A percentile compares a stretch with the other conserved stretches of the same genome.
phyloP scores from a whole-genome alignment of 1,140 invertebrate species.

The Ericerus pela region DNA sequence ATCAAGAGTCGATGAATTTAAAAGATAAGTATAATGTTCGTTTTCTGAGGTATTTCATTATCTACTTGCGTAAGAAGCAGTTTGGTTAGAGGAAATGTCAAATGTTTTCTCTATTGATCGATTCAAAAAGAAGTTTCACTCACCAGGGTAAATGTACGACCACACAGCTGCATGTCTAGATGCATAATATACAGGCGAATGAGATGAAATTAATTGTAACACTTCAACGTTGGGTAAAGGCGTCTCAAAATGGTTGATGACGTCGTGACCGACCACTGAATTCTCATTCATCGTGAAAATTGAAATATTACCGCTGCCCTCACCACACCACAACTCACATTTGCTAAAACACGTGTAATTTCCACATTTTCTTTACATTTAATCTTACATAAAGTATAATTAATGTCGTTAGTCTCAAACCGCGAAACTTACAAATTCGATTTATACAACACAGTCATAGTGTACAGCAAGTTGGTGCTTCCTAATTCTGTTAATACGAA shows the following conservation, averaged over 20 bases:
- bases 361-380: not conserved
- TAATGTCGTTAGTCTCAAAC: not conserved
- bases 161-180: conserved; percentile 41
- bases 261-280: conserved; percentile 42
- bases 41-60: too few relatives aligned
- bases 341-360: conserved; percentile 27
- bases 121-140: conserved; percentile 7
- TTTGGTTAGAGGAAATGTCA: too few relatives aligned
- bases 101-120: too few relatives aligned
- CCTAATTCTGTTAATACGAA: conserved; percentile 65
- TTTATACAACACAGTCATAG: conserved; percentile 30
- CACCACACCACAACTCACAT: conserved; percentile 60
- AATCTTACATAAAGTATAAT: not conserved
- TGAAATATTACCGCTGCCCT: conserved; percentile 53
- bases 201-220: conserved; percentile 39
- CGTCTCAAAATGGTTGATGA: conserved; percentile 42
- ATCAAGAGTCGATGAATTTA: too few relatives aligned
- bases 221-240: conserved; percentile 44
- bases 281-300: conserved; percentile 46
- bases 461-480: conserved; percentile 42
- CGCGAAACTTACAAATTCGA: not conserved
- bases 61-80: too few relatives aligned
- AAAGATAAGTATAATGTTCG: too few relatives aligned
- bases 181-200: conserved; percentile 21
- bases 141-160: conserved; percentile 56